Evolutionary conservation across 2,113 vertebrate species (phyloP), one percentile per base, ranked within the genome.

Genomic region (Festucalex cinctus): DNA sequence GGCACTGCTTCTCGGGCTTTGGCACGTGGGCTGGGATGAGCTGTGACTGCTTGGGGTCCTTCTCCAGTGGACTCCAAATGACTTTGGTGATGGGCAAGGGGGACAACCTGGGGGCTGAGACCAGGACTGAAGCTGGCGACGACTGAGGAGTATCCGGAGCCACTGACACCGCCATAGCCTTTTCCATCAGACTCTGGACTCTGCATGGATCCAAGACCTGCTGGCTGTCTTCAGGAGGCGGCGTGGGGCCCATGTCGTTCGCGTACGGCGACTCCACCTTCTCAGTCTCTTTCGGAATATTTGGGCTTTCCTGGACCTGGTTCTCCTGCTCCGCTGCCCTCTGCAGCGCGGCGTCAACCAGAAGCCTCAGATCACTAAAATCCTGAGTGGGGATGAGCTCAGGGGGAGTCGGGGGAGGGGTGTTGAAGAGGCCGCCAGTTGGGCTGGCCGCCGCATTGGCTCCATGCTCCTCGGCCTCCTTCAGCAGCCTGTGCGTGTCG

Each of bases 291-390:
- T 70, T 5, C 1, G 72, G 26, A 36, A 12, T 72, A 48, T 76
- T 57, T 14, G 26, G 73, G 49, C 13, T 63, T 65, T 88, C 79
- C 63, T 83, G 68, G 10, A 78, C 67, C 41, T 68, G 3, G 83
- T 85, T 91, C 86, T 97, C 94, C 75, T 95, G 93, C 89, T 98
- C 96, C 0, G 95, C 95, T 0, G 96, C 95, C 74, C 93, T 90
- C 87, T 94, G 95, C 57, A 95, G 79, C 0, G 96, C 96, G 12
- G 94, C 94, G 9, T 98, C 96, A 63, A 96, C 94, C 71, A 98
- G 89, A 64, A 98, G 85, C 87, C 93, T 93, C 82, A 98, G 89
- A 82, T 96, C 92, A 49, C 96, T 96, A 90, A 98, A 98, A 87
- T 97, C 96, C 1, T 96, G 94, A 0, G 88, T 86, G 2, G 92